Conservation (phyloP, 1,140 invertebrate species). For the Platyscapa corneri region DNA sequence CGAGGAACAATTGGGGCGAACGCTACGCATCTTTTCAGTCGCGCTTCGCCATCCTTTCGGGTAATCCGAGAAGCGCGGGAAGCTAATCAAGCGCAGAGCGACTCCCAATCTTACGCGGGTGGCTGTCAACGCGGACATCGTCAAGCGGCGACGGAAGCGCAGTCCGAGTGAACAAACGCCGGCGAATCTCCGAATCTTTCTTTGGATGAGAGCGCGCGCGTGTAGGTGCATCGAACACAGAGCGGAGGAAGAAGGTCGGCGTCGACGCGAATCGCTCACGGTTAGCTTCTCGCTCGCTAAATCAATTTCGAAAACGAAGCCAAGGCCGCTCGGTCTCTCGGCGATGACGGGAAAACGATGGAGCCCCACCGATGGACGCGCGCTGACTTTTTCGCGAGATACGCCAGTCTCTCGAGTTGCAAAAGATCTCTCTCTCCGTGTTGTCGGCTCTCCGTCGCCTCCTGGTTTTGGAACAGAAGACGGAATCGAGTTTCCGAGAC, state of each 20-base stretch:
- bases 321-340: slow-evolving; percentile 37
- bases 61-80: too few relatives aligned
- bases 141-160: too few relatives aligned
- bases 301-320: slow-evolving; percentile 49
- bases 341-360: slow-evolving; percentile 20
- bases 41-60: too few relatives aligned
- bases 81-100: too few relatives aligned
- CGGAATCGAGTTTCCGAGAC: neutral
- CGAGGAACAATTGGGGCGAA: too few relatives aligned
- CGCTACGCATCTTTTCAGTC: too few relatives aligned
- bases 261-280: slow-evolving; percentile 20
- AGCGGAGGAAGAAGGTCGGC: slow-evolving; percentile 20
- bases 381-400: slow-evolving; percentile 17
- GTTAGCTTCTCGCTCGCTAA: slow-evolving; percentile 30
- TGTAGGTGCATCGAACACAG: neutral
- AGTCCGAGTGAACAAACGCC: too few relatives aligned
- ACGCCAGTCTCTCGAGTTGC: neutral
- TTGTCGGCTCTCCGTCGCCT: neutral
- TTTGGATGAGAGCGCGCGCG: neutral
- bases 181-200: too few relatives aligned
- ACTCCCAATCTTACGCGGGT: too few relatives aligned
- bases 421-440: too few relatives aligned
- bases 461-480: neutral
- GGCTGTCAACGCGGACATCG: too few relatives aligned
- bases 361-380: neutral